Evolutionary conservation across 2,888 invertebrate genomes (phyloP).

Genomic region (Lasius fuliginosus): DNA sequence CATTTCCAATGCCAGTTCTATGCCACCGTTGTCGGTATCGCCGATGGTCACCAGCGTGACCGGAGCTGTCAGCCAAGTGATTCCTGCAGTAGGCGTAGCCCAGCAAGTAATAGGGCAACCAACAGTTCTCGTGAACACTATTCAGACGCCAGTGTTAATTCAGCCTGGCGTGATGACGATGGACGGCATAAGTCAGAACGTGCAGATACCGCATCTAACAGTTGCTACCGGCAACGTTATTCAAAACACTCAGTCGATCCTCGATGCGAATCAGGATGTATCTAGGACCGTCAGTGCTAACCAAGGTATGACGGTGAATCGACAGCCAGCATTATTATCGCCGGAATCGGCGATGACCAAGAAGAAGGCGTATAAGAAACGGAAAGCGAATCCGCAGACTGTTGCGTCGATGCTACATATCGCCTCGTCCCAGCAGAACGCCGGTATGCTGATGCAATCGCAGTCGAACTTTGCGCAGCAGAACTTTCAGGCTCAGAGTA

Average conservation of each 20-base stretch:
- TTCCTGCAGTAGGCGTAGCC: conserved; percentile 89
- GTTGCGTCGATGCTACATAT: conserved; percentile 91
- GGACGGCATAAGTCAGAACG: conserved; percentile 91
- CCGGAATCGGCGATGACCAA: conserved; percentile 90
- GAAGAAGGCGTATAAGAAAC: conserved; percentile 89
- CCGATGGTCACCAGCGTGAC: conserved; percentile 90
- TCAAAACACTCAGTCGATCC: conserved; percentile 87
- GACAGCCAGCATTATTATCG: conserved; percentile 87
- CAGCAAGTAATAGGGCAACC: conserved; percentile 92
- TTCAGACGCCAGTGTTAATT: conserved; percentile 92
- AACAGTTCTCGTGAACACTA: conserved; percentile 93
- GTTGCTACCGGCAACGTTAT: conserved; percentile 90
- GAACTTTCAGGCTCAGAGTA: conserved; percentile 91
- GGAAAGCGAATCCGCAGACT: conserved; percentile 90
- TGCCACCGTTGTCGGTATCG: conserved; percentile 89
- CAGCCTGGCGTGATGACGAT: conserved; percentile 93
- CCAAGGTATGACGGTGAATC: conserved; percentile 79
- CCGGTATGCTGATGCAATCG: conserved; percentile 88
- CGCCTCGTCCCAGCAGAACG: conserved; percentile 88
- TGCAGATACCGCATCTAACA: conserved; percentile 89
- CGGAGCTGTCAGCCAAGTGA: conserved; percentile 89
- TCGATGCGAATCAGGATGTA: conserved; percentile 86
- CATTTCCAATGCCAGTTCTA: conserved; percentile 85
- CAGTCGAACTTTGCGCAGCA: conserved; percentile 90
- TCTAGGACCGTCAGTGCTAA: conserved; percentile 78